Percentiles rank a stretch among this genome's conserved stretches.
Conservation (phyloP, 2,888 invertebrate genomes). For the Eueremaeus valkanovi region DNA sequence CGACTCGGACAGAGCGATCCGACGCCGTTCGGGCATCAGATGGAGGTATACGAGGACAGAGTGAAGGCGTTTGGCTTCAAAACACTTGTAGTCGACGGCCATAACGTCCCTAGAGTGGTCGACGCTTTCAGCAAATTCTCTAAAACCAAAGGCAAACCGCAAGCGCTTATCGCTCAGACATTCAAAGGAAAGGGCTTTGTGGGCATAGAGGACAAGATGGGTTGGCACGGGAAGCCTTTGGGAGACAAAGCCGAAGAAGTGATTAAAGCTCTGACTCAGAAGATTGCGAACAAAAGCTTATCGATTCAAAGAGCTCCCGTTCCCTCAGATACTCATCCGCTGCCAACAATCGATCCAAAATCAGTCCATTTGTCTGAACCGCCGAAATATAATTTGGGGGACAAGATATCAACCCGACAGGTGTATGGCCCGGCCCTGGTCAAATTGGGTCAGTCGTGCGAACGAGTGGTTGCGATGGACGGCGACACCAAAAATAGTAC, state of each 20-base stretch:
- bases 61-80: conserved; percentile 84
- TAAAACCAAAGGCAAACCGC: conserved; percentile 72
- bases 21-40: conserved; percentile 85
- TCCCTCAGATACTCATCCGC: conserved; percentile 56
- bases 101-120: conserved; percentile 82
- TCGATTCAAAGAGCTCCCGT: conserved; percentile 58
- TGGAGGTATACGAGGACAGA: conserved; percentile 75
- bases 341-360: conserved; percentile 68
- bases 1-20: conserved; percentile 95
- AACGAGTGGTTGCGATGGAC: conserved; percentile 85
- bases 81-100: conserved; percentile 90
- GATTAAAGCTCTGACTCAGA: conserved; percentile 55
- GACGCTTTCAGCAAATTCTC: conserved; percentile 75
- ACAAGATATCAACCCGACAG: conserved; percentile 73
- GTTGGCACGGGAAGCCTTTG: conserved; percentile 98
- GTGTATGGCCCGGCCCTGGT: conserved; percentile 92
- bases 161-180: conserved; percentile 91
- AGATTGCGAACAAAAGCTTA: conserved; percentile 53
- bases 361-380: conserved; percentile 70
- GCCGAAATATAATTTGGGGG: conserved; percentile 69
- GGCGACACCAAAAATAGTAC: conserved; percentile 99
- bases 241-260: conserved; percentile 73
- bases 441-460: conserved; percentile 68
- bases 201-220: conserved; percentile 83
- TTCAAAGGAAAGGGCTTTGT: conserved; percentile 83